Conservation (phyloP, 2,797 vertebrate species). For the Sebastiscus tertius region DNA sequence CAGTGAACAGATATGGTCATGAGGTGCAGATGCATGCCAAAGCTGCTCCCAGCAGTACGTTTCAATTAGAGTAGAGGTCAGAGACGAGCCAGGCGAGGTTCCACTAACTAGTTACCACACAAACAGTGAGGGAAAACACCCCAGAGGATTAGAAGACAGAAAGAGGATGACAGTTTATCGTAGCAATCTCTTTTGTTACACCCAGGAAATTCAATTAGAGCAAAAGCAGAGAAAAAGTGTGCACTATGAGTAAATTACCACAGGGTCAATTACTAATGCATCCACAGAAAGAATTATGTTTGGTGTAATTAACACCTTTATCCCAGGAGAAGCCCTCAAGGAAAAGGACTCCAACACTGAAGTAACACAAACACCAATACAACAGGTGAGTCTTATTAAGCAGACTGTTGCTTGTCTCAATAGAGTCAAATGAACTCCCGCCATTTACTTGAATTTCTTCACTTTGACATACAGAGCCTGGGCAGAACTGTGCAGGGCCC, state of each 20-base stretch:
- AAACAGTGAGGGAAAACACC: background rate
- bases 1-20: conserved; percentile 64
- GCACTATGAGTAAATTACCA: conserved; percentile 13
- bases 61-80: conserved; percentile 42
- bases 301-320: conserved; percentile 4
- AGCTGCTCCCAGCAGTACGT: conserved; percentile 31
- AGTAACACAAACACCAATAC: background rate
- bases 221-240: background rate
- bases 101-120: background rate
- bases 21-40: conserved; percentile 57
- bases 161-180: background rate
- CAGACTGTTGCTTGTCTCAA: background rate
- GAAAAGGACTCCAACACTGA: background rate
- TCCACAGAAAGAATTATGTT: background rate
- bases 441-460: background rate
- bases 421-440: too few species aligned
- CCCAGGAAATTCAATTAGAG: conserved; percentile 11
- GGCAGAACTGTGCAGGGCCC: too few species aligned
- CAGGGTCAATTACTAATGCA: background rate
- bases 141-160: background rate
- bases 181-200: background rate
- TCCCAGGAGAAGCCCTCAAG: background rate
- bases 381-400: background rate
- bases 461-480: too few species aligned
- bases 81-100: conserved; percentile 18